phyloP scores from a whole-genome alignment of 2,113 vertebrate genomes.

The Rhodinocichla rosea region DNA sequence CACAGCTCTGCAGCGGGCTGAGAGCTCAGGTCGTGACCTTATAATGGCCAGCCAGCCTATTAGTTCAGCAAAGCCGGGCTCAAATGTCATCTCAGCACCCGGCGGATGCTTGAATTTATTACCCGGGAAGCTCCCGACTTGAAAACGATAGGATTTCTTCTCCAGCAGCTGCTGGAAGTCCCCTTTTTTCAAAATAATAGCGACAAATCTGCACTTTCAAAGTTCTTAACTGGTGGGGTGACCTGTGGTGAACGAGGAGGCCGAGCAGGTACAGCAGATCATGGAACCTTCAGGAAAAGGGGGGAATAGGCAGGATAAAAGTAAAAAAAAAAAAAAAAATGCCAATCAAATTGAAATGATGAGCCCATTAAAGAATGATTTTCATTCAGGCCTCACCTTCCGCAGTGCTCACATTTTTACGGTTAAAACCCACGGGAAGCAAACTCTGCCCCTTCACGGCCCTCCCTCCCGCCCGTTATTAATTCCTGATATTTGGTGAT shows the following conservation, averaged over 20 bases:
- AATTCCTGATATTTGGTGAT: constrained; percentile 65
- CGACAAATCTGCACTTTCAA: constrained; percentile 51
- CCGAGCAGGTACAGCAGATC: constrained; percentile 43
- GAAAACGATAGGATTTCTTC: constrained; percentile 54
- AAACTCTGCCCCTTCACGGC: constrained; percentile 28
- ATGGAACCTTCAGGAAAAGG: constrained; percentile 7
- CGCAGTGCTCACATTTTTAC: background rate
- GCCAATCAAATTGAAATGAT: constrained; percentile 71
- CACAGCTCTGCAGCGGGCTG: constrained; percentile 40
- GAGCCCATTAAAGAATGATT: constrained; percentile 76
- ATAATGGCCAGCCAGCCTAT: constrained; percentile 71
- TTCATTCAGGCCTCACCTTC: constrained; percentile 45
- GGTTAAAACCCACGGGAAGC: background rate
- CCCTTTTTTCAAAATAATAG: constrained; percentile 55
- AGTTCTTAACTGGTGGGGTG: constrained; percentile 24
- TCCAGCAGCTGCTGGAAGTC: constrained; percentile 53
- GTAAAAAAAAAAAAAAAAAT: constrained; percentile 35
- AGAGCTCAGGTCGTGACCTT: constrained; percentile 62
- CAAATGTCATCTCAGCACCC: constrained; percentile 3
- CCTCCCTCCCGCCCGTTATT: background rate
- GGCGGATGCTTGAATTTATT: constrained; percentile 57
- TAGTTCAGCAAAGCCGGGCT: constrained; percentile 63
- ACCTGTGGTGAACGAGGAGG: constrained; percentile 28
- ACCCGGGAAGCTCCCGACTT: constrained; percentile 58
- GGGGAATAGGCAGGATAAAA: constrained; percentile 4